Evolutionary conservation across 2,888 invertebrate genomes (phyloP).

Genomic region (Cryptocheilus praepositus): DNA sequence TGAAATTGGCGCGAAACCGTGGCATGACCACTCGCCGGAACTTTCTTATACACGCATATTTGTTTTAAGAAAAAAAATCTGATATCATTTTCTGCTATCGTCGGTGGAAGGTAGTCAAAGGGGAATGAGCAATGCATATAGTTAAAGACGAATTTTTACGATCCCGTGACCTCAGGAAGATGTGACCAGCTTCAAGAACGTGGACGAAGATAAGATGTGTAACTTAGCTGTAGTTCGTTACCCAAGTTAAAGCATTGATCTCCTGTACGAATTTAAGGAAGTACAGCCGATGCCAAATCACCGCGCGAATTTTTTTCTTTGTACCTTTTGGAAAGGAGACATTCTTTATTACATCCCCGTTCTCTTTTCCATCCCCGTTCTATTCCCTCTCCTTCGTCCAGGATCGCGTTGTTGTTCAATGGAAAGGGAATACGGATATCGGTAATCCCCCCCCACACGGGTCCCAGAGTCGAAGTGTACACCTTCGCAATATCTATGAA

Average conservation of each 20-base stretch:
- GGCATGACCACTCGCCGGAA: too few species aligned
- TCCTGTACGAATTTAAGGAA: conserved; percentile 68
- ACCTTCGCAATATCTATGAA: too few species aligned
- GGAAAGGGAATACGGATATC: too few species aligned
- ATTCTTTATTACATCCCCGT: conserved; percentile 6
- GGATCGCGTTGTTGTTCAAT: conserved; percentile 16
- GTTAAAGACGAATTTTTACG: conserved; percentile 8
- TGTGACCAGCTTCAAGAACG: conserved; percentile 36
- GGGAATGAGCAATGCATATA: neutral
- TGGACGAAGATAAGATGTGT: conserved; percentile 15
- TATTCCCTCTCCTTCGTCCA: conserved; percentile 10
- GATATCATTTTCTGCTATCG: neutral
- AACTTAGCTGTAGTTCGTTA: conserved; percentile 61
- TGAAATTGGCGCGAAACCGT: conserved; percentile 45
- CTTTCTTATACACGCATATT: neutral
- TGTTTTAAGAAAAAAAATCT: neutral
- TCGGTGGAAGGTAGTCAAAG: too few species aligned
- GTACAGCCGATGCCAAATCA: conserved; percentile 73
- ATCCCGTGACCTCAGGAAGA: conserved; percentile 21
- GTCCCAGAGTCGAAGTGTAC: too few species aligned
- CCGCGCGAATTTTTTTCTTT: conserved; percentile 39
- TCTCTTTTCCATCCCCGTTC: conserved; percentile 6
- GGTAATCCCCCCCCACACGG: too few species aligned
- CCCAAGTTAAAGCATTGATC: conserved; percentile 71
- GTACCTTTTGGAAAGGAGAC: conserved; percentile 27